phyloP scores from a whole-genome alignment of 2,888 invertebrate species.

The Aethes cnicana region DNA sequence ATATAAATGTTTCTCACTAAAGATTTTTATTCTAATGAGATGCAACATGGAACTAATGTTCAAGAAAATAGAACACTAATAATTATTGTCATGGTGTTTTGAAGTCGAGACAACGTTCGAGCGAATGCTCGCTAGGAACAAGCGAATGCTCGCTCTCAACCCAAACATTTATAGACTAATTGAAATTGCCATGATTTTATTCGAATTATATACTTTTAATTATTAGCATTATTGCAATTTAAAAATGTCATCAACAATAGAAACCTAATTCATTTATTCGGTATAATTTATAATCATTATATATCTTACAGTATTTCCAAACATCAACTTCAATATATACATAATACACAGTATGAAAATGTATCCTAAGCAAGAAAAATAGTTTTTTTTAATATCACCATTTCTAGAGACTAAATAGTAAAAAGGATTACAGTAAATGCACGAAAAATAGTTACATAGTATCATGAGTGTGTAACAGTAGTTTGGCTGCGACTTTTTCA shows the following conservation, averaged over 20 bases:
- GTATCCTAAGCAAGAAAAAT: slow-evolving; percentile 53
- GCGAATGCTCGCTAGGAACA: too few relatives aligned
- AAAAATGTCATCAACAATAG: slow-evolving; percentile 36
- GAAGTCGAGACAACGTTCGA: slow-evolving; percentile 39
- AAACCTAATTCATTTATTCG: slow-evolving; percentile 39
- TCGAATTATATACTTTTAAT: slow-evolving; percentile 30
- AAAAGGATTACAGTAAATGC: slow-evolving; percentile 81
- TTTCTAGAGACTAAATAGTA: slow-evolving; percentile 70
- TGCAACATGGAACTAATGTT: slow-evolving; percentile 35
- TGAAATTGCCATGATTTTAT: slow-evolving; percentile 32
- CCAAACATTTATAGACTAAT: slow-evolving; percentile 24
- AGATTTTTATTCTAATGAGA: slow-evolving; percentile 27
- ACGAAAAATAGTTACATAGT: slow-evolving; percentile 80
- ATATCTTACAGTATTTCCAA: slow-evolving; percentile 63
- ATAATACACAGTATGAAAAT: slow-evolving; percentile 57
- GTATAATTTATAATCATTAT: slow-evolving; percentile 42
- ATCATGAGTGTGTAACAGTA: slow-evolving; percentile 68
- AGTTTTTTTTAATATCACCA: slow-evolving; percentile 65
- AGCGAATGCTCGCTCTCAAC: slow-evolving; percentile 8
- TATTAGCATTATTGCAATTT: slow-evolving; percentile 45
- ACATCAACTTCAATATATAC: slow-evolving; percentile 67
- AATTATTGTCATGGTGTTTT: slow-evolving; percentile 76
- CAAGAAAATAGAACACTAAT: slow-evolving; percentile 67
- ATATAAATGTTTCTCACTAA: slow-evolving; percentile 25
- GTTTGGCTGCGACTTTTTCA: slow-evolving; percentile 59